Conservation (phyloP, 2,888 invertebrate genomes). For the Conops quadrifasciatus region DNA sequence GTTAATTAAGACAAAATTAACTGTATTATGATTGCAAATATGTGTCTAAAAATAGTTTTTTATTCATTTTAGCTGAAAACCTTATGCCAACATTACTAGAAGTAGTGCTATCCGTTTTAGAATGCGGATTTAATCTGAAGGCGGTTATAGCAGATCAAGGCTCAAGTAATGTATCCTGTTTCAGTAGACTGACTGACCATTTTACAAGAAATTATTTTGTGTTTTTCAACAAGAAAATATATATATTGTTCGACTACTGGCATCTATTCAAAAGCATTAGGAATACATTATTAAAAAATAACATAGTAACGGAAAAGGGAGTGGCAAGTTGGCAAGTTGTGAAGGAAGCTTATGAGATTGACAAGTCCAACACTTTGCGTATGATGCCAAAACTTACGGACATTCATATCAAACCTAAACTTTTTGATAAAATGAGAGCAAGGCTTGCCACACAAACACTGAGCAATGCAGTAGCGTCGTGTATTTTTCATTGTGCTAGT, state of each 20-base stretch:
- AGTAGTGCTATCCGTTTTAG: slow-evolving; percentile 8
- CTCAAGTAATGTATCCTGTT: not conserved
- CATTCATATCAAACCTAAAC: not conserved
- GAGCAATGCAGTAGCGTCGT: not conserved
- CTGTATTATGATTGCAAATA: not conserved
- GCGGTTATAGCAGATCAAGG: slow-evolving; percentile 11
- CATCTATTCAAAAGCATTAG: slow-evolving; percentile 17
- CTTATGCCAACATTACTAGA: not conserved
- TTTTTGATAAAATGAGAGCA: slow-evolving; percentile 10
- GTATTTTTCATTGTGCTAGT: not conserved
- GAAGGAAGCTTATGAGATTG: slow-evolving; percentile 6
- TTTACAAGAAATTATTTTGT: not conserved
- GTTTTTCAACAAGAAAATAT: not conserved
- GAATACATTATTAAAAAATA: slow-evolving; percentile 10
- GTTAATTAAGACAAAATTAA: slow-evolving; percentile 1
- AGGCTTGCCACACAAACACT: slow-evolving; percentile 2
- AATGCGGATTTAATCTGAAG: slow-evolving; percentile 8
- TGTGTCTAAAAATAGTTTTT: not conserved
- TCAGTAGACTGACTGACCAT: not conserved
- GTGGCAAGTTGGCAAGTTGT: slow-evolving; percentile 7
- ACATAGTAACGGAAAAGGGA: not conserved
- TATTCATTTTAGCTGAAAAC: slow-evolving; percentile 15
- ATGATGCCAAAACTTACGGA: slow-evolving; percentile 3
- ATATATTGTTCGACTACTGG: not conserved
- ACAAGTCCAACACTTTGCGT: slow-evolving; percentile 4